Conservation (phyloP, 2,888 invertebrate species). For the Parapristionchus giblindavisi region DNA sequence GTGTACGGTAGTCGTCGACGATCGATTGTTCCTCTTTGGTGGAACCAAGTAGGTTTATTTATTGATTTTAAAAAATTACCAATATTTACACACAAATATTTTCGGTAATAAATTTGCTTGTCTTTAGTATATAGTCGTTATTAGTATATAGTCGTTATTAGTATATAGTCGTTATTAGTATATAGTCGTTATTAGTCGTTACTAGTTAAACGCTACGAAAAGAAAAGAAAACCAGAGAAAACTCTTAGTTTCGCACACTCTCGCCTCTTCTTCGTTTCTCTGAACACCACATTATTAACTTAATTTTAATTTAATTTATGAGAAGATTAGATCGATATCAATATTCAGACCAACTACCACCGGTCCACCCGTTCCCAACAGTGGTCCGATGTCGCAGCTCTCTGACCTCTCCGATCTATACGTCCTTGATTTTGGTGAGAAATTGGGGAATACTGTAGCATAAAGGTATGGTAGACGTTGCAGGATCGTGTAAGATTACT, state of each 20-base stretch:
- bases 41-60: conserved; percentile 80
- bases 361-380: background rate
- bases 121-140: too few species aligned
- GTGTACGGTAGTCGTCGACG: conserved; percentile 81
- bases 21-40: conserved; percentile 85
- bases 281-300: conserved; percentile 20
- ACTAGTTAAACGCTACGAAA: too few species aligned
- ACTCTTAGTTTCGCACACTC: too few species aligned
- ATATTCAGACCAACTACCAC: conserved; percentile 2
- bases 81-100: too few species aligned
- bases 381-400: conserved; percentile 42
- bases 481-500: too few species aligned
- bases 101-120: too few species aligned
- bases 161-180: too few species aligned
- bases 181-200: too few species aligned
- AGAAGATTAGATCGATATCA: background rate
- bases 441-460: background rate
- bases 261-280: too few species aligned
- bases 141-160: too few species aligned
- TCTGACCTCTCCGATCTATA: conserved; percentile 64
- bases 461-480: background rate
- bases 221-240: too few species aligned
- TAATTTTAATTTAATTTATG: background rate
- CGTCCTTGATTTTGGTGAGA: conserved; percentile 58
- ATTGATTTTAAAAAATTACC: background rate